Conservation (phyloP, 2,113 vertebrate species). For the Equus quagga region DNA sequence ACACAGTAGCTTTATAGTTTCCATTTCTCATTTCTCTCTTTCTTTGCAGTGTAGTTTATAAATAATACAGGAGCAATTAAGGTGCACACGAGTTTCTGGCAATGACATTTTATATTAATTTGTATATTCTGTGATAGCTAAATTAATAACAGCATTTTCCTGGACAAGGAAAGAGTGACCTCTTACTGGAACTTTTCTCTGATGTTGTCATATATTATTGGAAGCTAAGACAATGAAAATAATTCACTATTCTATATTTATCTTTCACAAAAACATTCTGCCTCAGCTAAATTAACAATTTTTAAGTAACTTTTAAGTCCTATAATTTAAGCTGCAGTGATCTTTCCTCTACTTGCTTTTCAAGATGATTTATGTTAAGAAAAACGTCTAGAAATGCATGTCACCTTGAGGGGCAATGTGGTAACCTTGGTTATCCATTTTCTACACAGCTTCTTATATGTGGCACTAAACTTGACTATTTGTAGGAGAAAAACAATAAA, state of each 20-base stretch:
- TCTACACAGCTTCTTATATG: background rate
- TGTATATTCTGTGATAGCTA: background rate
- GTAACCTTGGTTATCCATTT: background rate
- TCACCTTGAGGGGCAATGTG: background rate
- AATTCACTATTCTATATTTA: constrained; percentile 7
- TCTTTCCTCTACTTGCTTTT: background rate
- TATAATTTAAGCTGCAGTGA: background rate
- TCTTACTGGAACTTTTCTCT: constrained; percentile 9
- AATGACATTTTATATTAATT: constrained; percentile 45
- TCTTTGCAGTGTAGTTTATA: constrained; percentile 13
- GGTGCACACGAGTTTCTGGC: background rate
- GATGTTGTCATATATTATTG: background rate
- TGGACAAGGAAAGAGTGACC: background rate
- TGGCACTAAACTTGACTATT: background rate
- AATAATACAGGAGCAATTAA: constrained; percentile 49
- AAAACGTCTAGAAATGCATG: background rate
- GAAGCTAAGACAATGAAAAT: constrained; percentile 23
- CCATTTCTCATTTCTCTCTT: background rate
- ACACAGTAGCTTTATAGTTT: background rate
- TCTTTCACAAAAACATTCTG: background rate
- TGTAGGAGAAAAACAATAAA: background rate
- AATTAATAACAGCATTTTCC: constrained; percentile 50
- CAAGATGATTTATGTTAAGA: background rate
- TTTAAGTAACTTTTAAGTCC: constrained; percentile 27
- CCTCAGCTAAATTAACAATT: background rate